Conservation (phyloP, 2,797 vertebrate genomes). For the Momotus momota region DNA sequence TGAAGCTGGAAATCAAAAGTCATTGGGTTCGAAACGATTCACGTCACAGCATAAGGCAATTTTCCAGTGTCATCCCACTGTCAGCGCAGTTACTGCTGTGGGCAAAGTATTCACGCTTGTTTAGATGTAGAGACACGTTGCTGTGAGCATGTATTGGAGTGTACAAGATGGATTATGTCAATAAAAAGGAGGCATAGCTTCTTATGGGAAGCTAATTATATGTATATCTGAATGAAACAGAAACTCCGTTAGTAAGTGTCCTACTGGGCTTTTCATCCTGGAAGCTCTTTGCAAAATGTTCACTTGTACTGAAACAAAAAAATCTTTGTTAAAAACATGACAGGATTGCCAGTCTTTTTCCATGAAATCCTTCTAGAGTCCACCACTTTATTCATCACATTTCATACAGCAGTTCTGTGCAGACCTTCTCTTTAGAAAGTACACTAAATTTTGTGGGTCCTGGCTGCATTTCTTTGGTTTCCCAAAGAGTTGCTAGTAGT, state of each 20-base stretch:
- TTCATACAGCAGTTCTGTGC: not conserved
- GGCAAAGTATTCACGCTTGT: not conserved
- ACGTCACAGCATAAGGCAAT: not conserved
- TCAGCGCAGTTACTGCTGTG: not conserved
- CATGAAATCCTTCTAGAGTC: not conserved
- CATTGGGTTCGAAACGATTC: not conserved
- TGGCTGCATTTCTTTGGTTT: not conserved
- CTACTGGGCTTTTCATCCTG: not conserved
- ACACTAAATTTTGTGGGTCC: not conserved
- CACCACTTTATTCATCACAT: not conserved
- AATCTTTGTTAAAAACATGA: not conserved
- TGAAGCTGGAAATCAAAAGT: not conserved
- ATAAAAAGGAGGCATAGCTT: not conserved
- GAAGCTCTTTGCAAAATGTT: constrained; percentile 4
- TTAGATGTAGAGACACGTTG: not conserved
- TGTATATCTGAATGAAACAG: not conserved
- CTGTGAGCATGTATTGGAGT: not conserved
- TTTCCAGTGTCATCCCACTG: not conserved
- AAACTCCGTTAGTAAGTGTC: not conserved
- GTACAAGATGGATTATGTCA: not conserved
- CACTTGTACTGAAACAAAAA: not conserved
- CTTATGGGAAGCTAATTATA: not conserved
- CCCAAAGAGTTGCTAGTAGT: not conserved
- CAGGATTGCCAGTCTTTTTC: not conserved
- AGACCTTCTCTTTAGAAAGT: not conserved